A percentile compares a stretch with the other conserved stretches of the same genome.
Evolutionary conservation across 2,113 vertebrate species (phyloP).

Genomic region (Aphelocoma coerulescens): DNA sequence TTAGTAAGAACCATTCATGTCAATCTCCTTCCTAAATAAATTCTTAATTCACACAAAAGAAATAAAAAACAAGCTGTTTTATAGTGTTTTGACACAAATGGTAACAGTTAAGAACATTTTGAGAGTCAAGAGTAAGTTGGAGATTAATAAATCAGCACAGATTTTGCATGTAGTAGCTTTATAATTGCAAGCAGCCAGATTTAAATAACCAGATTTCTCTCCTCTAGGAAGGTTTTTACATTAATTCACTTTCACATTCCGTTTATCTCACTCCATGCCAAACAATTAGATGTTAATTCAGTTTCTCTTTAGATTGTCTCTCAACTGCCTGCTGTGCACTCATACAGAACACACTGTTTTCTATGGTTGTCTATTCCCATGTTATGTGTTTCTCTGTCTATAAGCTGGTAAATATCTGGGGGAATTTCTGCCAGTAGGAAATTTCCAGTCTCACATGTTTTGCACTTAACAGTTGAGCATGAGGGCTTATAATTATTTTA

Average conservation of each 20-base stretch:
- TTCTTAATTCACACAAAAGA: background rate
- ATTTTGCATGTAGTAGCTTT: background rate
- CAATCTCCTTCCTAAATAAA: background rate
- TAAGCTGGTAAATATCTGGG: background rate
- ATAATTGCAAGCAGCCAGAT: background rate
- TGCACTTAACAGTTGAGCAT: background rate
- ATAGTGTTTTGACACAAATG: background rate
- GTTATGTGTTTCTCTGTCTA: background rate
- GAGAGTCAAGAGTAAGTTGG: background rate
- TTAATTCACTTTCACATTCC: background rate
- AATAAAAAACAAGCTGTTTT: background rate
- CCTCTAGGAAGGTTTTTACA: background rate
- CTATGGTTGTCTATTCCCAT: background rate
- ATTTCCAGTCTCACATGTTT: fast-evolving
- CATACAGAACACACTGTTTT: background rate
- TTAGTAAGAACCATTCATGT: background rate
- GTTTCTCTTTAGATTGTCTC: background rate
- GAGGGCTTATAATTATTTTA: background rate
- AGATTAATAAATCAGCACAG: background rate
- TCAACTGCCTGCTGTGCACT: background rate
- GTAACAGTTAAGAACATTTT: background rate
- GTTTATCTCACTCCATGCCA: background rate
- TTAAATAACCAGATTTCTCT: background rate
- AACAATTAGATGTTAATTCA: slow-evolving; percentile 2
- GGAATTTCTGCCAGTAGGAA: background rate